Evolutionary conservation across 2,113 vertebrate species (phyloP).

Genomic region (Rana temporaria): DNA sequence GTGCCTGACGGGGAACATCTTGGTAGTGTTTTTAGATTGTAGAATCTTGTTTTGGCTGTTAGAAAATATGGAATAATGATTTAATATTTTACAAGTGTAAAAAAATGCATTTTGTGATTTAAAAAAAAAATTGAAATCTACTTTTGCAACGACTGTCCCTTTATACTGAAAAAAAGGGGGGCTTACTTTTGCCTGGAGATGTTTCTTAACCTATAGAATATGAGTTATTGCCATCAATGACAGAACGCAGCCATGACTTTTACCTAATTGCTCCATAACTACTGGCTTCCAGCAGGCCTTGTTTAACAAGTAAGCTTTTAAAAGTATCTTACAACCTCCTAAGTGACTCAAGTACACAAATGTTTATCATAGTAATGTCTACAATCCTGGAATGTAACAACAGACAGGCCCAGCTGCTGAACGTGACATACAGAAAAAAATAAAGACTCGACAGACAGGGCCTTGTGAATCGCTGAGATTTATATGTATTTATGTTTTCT

Average conservation of each 20-base stretch:
- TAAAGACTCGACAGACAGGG: conserved; percentile 6
- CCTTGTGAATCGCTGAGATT: conserved; percentile 11
- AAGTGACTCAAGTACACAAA: conserved; percentile 43
- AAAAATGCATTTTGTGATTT: no score
- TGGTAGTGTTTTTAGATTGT: no score
- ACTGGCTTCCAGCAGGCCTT: conserved; percentile 35
- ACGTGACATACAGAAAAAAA: conserved; percentile 10
- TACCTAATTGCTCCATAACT: conserved; percentile 14
- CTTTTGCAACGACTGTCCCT: no score
- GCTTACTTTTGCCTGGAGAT: no score
- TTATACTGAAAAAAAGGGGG: no score
- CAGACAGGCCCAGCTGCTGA: conserved; percentile 38
- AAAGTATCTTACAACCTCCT: conserved; percentile 27
- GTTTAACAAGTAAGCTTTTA: conserved; percentile 53
- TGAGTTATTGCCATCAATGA: not conserved
- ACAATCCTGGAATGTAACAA: conserved; percentile 41
- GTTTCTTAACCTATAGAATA: no score
- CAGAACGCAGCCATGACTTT: not conserved
- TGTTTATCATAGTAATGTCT: conserved; percentile 48
- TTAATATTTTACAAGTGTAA: no score
- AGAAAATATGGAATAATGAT: no score
- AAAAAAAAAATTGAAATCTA: no score
- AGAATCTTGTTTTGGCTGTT: no score
- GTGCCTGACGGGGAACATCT: no score
- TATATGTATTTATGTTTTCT: conserved; percentile 38